Evolutionary conservation across 2,797 vertebrate species (phyloP).

Genomic region (Rhabdomys pumilio): DNA sequence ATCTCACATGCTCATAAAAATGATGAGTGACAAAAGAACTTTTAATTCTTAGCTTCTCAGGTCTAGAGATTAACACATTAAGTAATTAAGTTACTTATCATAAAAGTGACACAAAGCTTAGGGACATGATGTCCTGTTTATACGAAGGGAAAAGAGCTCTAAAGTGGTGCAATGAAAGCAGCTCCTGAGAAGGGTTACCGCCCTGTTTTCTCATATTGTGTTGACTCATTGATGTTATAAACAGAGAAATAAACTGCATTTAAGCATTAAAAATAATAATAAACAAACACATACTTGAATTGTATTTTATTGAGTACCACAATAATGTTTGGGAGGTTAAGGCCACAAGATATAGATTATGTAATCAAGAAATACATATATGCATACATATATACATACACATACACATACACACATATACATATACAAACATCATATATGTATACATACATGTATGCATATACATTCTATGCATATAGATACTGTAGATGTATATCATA

Average conservation of each 20-base stretch:
- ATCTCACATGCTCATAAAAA: background rate
- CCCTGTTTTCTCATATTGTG: background rate
- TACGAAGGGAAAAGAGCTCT: constrained; percentile 27
- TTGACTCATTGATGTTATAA: background rate
- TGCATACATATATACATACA: background rate
- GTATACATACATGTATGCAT: background rate
- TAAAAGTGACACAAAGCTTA: constrained; percentile 21
- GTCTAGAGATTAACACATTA: constrained; percentile 51
- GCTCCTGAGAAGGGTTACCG: background rate
- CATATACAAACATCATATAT: background rate
- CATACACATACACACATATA: background rate
- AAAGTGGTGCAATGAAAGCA: constrained; percentile 63
- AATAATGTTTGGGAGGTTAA: background rate
- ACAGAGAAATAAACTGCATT: rapidly evolving
- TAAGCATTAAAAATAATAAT: background rate
- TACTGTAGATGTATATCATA: background rate
- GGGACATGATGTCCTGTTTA: constrained; percentile 4
- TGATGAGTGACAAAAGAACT: background rate
- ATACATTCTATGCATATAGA: background rate
- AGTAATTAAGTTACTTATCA: constrained; percentile 33
- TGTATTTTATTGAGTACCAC: background rate
- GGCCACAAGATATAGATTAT: background rate
- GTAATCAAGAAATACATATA: background rate
- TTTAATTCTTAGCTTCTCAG: constrained; percentile 14
- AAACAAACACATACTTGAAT: background rate